Percentiles rank a stretch among this genome's conserved stretches.
phyloP scores from a whole-genome alignment of 2,797 vertebrate species.

The Poeciliopsis presidionis region DNA sequence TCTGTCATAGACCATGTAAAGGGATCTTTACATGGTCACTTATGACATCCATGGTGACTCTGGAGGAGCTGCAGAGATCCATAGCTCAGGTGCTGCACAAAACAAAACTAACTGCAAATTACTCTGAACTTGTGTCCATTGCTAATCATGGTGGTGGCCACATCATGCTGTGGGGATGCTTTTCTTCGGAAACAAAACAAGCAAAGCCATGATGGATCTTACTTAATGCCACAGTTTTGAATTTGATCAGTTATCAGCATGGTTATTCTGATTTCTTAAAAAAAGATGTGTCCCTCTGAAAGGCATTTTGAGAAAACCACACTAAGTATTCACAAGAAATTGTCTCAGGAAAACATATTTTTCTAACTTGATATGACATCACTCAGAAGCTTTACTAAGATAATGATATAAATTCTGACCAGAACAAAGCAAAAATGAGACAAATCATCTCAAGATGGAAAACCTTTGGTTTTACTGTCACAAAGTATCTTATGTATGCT shows the following conservation, averaged over 20 bases:
- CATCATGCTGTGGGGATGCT: not conserved
- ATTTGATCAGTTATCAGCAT: not conserved
- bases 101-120: not conserved
- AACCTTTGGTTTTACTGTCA: not conserved
- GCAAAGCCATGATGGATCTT: not conserved
- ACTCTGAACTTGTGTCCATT: not conserved
- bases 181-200: not conserved
- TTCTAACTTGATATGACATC: not conserved
- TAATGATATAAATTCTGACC: not conserved
- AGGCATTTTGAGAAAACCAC: not conserved
- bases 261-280: not conserved
- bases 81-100: not conserved
- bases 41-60: not conserved
- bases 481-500: not conserved
- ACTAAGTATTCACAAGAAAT: not conserved
- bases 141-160: not conserved
- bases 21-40: not conserved
- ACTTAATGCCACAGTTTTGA: not conserved
- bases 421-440: not conserved
- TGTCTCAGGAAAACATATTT: not conserved
- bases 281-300: not conserved
- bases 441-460: not conserved
- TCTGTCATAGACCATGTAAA: not conserved
- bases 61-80: not conserved
- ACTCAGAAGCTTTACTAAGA: not conserved